Percentiles rank a stretch among this genome's conserved stretches.
These are phyloP conservation scores for Atherix ibis DNA, from an alignment of 2,888 invertebrate species.

Conservation along the genomic window DNA sequence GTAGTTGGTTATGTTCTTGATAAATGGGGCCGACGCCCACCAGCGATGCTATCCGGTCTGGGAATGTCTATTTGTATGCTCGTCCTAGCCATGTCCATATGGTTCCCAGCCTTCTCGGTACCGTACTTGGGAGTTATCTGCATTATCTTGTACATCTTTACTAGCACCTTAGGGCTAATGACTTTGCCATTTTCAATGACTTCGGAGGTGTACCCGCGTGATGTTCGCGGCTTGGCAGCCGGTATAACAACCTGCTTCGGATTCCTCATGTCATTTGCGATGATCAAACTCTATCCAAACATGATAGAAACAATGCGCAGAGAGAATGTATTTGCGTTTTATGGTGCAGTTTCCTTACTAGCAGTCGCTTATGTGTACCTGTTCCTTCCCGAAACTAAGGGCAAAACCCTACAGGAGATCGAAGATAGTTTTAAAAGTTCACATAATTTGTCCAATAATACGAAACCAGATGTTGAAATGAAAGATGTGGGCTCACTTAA, in stretches of 20 bases:
- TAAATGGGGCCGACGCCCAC: constrained; percentile 42
- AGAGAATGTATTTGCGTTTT: constrained; percentile 45
- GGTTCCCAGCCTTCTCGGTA: constrained; percentile 20
- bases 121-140: constrained; percentile 22
- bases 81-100: constrained; percentile 36
- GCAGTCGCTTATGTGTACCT: constrained; percentile 43
- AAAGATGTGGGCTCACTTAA: background rate
- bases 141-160: constrained; percentile 32
- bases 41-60: constrained; percentile 47
- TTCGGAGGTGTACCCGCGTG: constrained; percentile 52
- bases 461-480: background rate
- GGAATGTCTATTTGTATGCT: constrained; percentile 46
- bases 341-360: constrained; percentile 40
- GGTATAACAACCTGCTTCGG: constrained; percentile 49
- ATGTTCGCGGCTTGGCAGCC: constrained; percentile 46
- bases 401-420: constrained; percentile 50
- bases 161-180: constrained; percentile 35
- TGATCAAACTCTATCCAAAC: constrained; percentile 49
- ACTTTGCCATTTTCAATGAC: constrained; percentile 62
- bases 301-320: constrained; percentile 42
- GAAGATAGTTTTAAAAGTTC: constrained; percentile 35
- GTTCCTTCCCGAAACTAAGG: constrained; percentile 52
- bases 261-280: constrained; percentile 45
- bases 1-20: constrained; percentile 46
- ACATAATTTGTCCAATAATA: constrained; percentile 3